phyloP scores from a whole-genome alignment of 2,797 vertebrate species.

The Sciurus carolinensis region DNA sequence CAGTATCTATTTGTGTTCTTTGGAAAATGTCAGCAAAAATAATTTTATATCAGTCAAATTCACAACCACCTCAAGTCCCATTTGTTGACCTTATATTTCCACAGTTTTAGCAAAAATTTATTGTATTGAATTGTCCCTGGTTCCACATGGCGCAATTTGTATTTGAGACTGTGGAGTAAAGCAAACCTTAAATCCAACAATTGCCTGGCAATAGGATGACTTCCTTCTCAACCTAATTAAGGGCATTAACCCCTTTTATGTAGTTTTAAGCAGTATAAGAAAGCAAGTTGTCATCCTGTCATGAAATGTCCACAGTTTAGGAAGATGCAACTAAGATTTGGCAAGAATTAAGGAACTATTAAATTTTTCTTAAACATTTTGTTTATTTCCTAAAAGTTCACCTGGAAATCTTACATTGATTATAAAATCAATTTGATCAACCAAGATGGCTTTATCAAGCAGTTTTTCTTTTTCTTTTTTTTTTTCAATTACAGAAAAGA shows the following conservation, averaged over 20 bases:
- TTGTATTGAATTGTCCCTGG: background rate
- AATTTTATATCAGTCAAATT: constrained; percentile 41
- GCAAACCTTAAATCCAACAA: background rate
- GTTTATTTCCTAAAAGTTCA: background rate
- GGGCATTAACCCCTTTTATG: background rate
- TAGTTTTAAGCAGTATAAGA: background rate
- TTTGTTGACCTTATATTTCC: constrained; percentile 59
- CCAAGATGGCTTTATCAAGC: background rate
- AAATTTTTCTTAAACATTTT: background rate
- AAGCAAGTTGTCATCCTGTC: background rate
- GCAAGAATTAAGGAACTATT: background rate
- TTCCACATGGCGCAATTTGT: background rate
- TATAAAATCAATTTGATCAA: background rate
- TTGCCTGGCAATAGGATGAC: background rate
- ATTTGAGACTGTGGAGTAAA: background rate
- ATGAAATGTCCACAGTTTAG: background rate
- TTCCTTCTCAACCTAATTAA: background rate
- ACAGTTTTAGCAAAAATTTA: constrained; percentile 4
- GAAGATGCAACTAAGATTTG: background rate
- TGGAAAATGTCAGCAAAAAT: constrained; percentile 55
- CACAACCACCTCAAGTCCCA: background rate
- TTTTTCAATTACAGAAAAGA: background rate
- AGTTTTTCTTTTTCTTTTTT: background rate
- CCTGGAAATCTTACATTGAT: background rate
- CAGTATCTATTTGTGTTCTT: background rate